Evolutionary conservation across 2,797 vertebrate species (phyloP).

Genomic region (Artibeus jamaicensis): DNA sequence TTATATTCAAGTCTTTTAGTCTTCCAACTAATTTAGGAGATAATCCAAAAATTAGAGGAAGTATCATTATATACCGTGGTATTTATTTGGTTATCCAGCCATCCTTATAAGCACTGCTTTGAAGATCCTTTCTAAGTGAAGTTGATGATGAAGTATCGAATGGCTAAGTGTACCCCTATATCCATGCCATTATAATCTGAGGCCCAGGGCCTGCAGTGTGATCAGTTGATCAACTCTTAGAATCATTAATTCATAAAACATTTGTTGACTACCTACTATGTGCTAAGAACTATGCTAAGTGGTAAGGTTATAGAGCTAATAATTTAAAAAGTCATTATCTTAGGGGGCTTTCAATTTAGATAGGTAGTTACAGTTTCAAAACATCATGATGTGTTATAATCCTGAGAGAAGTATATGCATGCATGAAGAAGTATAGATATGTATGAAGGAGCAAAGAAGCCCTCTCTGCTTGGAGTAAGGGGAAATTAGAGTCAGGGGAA

Average conservation of each 20-base stretch:
- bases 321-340: neutral
- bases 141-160: neutral
- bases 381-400: neutral
- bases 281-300: neutral
- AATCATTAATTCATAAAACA: conserved; percentile 29
- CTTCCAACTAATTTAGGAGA: conserved; percentile 22
- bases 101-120: neutral
- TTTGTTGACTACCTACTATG: neutral
- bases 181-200: neutral
- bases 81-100: neutral
- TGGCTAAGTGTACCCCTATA: neutral
- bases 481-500: neutral
- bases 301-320: neutral
- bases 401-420: neutral
- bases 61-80: neutral
- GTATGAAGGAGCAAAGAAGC: neutral
- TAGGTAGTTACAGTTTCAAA: neutral
- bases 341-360: neutral
- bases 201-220: neutral
- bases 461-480: neutral
- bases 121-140: neutral
- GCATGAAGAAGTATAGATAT: neutral
- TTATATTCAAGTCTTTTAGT: conserved; percentile 17
- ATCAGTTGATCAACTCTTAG: neutral
- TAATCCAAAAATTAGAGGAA: neutral